Evolutionary conservation across 1,140 invertebrate species (phyloP), one percentile per base, ranked within the genome.

Genomic region (Meloidogyne floridensis): DNA sequence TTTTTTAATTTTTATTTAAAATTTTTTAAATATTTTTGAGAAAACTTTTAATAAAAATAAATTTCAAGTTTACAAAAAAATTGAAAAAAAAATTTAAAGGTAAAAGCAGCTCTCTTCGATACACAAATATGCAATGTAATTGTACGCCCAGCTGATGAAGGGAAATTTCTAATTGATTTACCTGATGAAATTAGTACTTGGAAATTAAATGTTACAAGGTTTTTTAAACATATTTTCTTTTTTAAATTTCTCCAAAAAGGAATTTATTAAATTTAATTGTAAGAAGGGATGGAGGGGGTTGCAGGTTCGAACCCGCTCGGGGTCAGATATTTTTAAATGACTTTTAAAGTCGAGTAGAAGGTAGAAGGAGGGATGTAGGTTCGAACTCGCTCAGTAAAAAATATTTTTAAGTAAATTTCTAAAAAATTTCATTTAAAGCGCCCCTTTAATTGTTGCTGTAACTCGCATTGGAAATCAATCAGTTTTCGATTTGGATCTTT

Each of bases 91-190:
- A 47, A 47, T 47, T 47, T 71, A 6, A 53, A 83, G 82, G 82
- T 83, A 18, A 83, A 83, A 77, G 82, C 82, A 20, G 82, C 82
- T 9, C 56, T 83, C 15, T 71, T 69, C 20, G 82, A 83, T 65
- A 79, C 83, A 10, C n/a, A 85, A 74, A 83, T 83, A 53, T 83
- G 83, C 53, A 75, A 83, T 13, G 82, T 83, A 15, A 32, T 83
- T 43, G 82, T 83, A 15, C 32, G 82, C n/a, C 82, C 82, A 43
- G 82, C 82, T 18, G 82, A 83, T 56, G 81, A 83, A 43, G 82
- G 82, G 3, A 85, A 85, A 78, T 51, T 84, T 32, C 78, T 83
- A 7, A 70, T 83, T 43, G 82, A 83, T 65, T 65, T 83, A n/a
- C 82, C 82, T 2, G 82, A 83, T 47, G 77, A 84, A 56, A 75